Evolutionary conservation across 2,888 invertebrate genomes (phyloP), one percentile per base, ranked within the genome.

Genomic region (Osmoderma eremita): DNA sequence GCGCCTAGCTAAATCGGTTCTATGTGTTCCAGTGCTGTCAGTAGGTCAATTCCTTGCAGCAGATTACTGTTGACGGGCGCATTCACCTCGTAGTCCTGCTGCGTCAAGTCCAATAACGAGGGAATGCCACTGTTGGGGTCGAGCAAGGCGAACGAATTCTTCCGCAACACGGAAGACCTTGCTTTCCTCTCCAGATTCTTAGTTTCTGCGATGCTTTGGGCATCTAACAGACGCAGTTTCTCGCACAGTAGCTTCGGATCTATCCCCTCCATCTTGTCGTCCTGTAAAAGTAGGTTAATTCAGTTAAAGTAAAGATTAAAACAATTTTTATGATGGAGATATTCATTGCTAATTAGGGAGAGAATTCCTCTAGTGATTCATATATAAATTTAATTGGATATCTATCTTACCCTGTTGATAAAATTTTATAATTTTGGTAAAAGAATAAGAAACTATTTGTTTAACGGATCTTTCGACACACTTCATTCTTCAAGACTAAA

Each of bases 51-150:
- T 8, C 86, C 86, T 69, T 84, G 83, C 18, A 86, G 76, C 39
- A 86, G 78, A 18, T 77, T 74, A 64, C 30, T 54, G 64, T 79
- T 77, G 4, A 84, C 81, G 1, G 86, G 86, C 10, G 86, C 86
- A 72, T 86, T 86, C 15, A 86, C 86, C 70, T 85, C 86, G 71
- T 81, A 86, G 74, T 86, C 86, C 70, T 83, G 84, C 69, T 84
- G 83, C 1, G 84, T 85, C 42, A 86, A 77, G 73, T 85, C 84
- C 70, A 83, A 69, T 48, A 85, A 74, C 1, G 84, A 84, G 4
- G 83, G 80, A 65, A 84, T 81, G 3, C 78, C 77, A 5, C 79
- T 78, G 30, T 82, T 82, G 1, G 83, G 82, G 61, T 83, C 81
- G 56, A 85, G 74, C 18, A 84, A 75, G 0, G 82, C 82, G 45